These are phyloP conservation scores for Drosophila tristis DNA, from an alignment of 1,140 invertebrate species.

Conservation along the genomic window DNA sequence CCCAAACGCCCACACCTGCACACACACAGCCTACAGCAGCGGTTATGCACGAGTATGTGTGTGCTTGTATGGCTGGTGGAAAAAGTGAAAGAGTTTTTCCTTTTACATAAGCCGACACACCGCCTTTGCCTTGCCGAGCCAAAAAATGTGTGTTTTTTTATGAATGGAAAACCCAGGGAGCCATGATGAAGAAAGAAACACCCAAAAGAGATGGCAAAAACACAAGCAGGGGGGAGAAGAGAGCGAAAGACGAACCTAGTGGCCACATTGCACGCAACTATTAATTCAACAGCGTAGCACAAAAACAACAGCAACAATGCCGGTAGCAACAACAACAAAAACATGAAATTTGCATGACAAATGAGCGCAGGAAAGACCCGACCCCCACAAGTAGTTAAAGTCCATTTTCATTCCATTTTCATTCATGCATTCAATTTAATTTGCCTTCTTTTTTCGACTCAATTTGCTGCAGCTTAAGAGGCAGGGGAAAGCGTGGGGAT, in stretches of 20 bases:
- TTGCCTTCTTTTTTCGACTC: conserved; percentile 53
- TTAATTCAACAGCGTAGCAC: conserved; percentile 43
- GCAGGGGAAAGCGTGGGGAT: background rate
- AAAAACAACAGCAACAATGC: too few relatives aligned
- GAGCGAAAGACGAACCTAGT: conserved; percentile 20
- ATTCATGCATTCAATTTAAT: conserved; percentile 72
- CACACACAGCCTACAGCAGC: conserved; percentile 22
- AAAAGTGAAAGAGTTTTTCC: conserved; percentile 59
- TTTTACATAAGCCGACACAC: conserved; percentile 54
- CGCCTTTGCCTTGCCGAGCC: conserved; percentile 5
- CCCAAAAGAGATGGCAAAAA: conserved; percentile 20
- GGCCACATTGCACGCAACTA: conserved; percentile 68
- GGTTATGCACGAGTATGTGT: conserved; percentile 7
- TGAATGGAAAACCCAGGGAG: conserved; percentile 62
- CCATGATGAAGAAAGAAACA: conserved; percentile 31
- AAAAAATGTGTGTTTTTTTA: conserved; percentile 57
- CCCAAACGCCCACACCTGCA: background rate
- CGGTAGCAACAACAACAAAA: background rate
- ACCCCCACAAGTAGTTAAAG: conserved; percentile 37
- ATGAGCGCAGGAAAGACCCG: conserved; percentile 10
- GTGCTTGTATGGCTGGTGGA: conserved; percentile 31
- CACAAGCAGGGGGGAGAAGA: background rate
- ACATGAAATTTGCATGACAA: conserved; percentile 61
- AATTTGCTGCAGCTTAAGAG: conserved; percentile 61
- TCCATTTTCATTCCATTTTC: conserved; percentile 57